Conservation (phyloP, 2,797 vertebrate species). For the Petrocephalus sullivani region DNA sequence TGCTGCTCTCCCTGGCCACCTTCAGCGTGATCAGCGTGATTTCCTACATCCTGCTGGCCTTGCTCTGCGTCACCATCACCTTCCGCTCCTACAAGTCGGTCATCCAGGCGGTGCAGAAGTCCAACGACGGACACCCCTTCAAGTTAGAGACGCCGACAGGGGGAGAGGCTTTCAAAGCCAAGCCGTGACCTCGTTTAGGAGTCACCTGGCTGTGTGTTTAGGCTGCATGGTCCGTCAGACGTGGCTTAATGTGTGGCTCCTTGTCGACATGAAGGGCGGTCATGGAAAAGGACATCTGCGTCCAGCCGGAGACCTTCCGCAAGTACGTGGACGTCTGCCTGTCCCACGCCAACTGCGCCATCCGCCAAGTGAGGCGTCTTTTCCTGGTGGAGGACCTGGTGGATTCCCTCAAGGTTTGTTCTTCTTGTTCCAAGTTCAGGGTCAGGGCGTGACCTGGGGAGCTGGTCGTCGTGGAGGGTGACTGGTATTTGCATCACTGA, state of each 20-base stretch:
- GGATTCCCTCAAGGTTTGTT: slow-evolving; percentile 70
- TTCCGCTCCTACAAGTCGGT: slow-evolving; percentile 83
- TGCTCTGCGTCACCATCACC: slow-evolving; percentile 77
- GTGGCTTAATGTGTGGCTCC: background rate
- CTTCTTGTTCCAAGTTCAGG: background rate
- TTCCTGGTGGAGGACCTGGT: slow-evolving; percentile 76
- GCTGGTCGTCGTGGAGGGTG: background rate
- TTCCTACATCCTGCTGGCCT: slow-evolving; percentile 73
- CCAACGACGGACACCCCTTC: slow-evolving; percentile 75
- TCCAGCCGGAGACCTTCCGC: slow-evolving; percentile 59
- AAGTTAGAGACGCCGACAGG: slow-evolving; percentile 55
- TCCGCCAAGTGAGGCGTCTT: slow-evolving; percentile 68
- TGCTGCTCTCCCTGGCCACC: slow-evolving; percentile 75
- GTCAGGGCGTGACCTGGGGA: background rate
- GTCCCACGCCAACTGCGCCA: slow-evolving; percentile 62
- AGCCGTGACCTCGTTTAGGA: background rate
- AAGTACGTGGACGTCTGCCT: slow-evolving; percentile 64
- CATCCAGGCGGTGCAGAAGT: slow-evolving; percentile 79
- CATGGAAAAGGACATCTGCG: slow-evolving; percentile 56
- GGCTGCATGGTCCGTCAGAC: background rate
- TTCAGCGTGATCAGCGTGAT: slow-evolving; percentile 80
- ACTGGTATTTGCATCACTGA: background rate
- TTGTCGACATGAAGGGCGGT: slow-evolving; percentile 45
- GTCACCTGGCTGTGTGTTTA: background rate
- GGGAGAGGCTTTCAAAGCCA: background rate